These are phyloP conservation scores for Rhagophthalmus giganteus DNA, from an alignment of 2,888 invertebrate genomes.

Conservation along the genomic window DNA sequence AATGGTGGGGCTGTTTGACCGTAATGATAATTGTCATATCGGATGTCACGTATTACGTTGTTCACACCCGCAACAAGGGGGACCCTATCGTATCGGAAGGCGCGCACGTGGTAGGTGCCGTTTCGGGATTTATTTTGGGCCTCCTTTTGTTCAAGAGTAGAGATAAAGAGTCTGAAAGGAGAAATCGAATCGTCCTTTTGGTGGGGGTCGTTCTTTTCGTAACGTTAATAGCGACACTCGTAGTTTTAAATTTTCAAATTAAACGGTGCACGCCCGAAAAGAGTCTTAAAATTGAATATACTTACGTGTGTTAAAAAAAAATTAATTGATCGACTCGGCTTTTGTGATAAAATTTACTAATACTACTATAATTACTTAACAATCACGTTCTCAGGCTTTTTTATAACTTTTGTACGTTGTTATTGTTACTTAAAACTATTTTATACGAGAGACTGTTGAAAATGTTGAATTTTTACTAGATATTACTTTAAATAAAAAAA, in stretches of 20 bases:
- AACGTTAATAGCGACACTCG: constrained; percentile 33
- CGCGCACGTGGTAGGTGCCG: constrained; percentile 71
- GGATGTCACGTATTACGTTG: constrained; percentile 63
- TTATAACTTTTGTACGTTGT: neutral
- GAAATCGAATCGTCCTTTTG: constrained; percentile 36
- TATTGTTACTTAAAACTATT: neutral
- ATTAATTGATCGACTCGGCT: neutral
- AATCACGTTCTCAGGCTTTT: too few relatives aligned
- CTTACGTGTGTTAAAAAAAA: constrained; percentile 39
- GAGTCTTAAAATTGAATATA: constrained; percentile 35
- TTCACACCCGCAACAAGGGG: constrained; percentile 54
- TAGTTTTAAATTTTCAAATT: constrained; percentile 39
- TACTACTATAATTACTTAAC: neutral
- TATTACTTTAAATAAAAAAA: too few relatives aligned
- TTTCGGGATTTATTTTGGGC: constrained; percentile 67
- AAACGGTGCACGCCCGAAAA: constrained; percentile 41
- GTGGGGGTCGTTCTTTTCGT: constrained; percentile 35
- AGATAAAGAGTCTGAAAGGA: constrained; percentile 35
- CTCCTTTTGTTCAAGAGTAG: constrained; percentile 61
- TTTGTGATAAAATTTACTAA: neutral
- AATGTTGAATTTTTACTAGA: too few relatives aligned
- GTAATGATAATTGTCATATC: constrained; percentile 67
- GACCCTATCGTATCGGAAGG: constrained; percentile 68
- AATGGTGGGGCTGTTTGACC: constrained; percentile 61
- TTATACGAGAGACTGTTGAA: too few relatives aligned